Conservation (phyloP, 2,113 vertebrate genomes). For the Pterocles burchelli region DNA sequence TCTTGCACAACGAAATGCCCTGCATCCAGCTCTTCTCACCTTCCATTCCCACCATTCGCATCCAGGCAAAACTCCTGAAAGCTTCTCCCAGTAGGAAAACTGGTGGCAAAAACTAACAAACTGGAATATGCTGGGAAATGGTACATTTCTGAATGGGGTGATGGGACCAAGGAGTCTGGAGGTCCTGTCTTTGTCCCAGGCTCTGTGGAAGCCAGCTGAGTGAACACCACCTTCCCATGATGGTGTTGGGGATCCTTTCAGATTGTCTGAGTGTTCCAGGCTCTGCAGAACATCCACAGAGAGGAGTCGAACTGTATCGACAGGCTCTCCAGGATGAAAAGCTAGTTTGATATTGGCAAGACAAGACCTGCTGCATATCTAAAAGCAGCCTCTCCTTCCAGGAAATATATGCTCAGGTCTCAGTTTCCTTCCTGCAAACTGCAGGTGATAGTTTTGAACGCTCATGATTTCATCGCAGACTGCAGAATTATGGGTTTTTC, state of each 20-base stretch:
- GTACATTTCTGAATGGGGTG: neutral
- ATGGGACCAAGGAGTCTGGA: neutral
- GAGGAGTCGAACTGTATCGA: constrained; percentile 2
- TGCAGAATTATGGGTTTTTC: neutral
- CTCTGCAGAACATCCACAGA: neutral
- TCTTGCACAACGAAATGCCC: neutral
- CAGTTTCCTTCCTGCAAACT: neutral
- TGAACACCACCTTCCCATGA: neutral
- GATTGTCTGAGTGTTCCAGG: neutral
- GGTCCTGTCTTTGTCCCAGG: neutral
- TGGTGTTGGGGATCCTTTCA: neutral
- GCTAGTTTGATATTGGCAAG: neutral
- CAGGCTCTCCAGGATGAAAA: neutral
- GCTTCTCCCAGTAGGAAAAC: neutral
- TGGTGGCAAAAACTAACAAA: neutral
- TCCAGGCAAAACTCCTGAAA: neutral
- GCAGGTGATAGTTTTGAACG: neutral
- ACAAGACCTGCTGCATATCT: constrained; percentile 8
- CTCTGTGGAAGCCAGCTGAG: fast-evolving
- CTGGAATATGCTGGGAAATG: neutral
- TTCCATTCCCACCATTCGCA: neutral
- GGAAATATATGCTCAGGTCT: neutral
- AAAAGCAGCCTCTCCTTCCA: neutral
- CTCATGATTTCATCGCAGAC: neutral
- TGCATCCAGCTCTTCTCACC: neutral